Base-by-base conservation (phyloP, 2,797 vertebrate genomes). In the Masticophis lateralis region DNA sequence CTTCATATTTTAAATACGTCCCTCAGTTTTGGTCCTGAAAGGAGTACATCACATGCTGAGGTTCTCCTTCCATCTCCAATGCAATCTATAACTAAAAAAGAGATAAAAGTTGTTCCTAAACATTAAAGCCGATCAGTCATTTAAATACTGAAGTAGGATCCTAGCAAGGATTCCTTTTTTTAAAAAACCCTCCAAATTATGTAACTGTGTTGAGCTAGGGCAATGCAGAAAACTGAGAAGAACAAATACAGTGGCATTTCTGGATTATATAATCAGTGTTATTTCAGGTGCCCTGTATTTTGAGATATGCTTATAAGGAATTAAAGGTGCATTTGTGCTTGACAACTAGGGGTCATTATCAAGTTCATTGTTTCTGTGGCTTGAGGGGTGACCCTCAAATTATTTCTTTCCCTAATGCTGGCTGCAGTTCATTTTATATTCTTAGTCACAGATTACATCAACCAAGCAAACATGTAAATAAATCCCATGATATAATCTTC, bases 91-190 rank as follows among this genome's bases (percentile, higher is more conserved):
- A 79, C 37, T 53, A 61, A 79, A 88, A 56, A 20, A 89, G 13
- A 61, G 86, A 79, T n/a, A 79, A 69, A n/a, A n/a, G 47, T 83
- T 91, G 47, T 91, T 88, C 43, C 25, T 61, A 91, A 91, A 93
- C 27, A 12, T 83, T 88, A 93, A 51, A 91, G 47, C 90, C 12
- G 5, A 27, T 16, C 53, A 27, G 86, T 51, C 47, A 86, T 90
- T 86, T 55, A 86, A 90, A 90, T 51, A 43, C 12, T 61, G 47
- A 47, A 89, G 83, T 22, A 53, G 28, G 56, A 59, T 57, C 83
- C 55, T n/a, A 43, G 18, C 86, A 60, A 74, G 18, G 18, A 89
- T 88, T 91, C 90, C 43, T 89, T 74, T 47, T 47, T 51, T 51
- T 8, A 63, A 9, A 61, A 56, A 37, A 8, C 22, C 18, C 32